Evolutionary conservation across 92 coral and sea anemone genomes (phyloP).

Genomic region (Bergia sp.): DNA sequence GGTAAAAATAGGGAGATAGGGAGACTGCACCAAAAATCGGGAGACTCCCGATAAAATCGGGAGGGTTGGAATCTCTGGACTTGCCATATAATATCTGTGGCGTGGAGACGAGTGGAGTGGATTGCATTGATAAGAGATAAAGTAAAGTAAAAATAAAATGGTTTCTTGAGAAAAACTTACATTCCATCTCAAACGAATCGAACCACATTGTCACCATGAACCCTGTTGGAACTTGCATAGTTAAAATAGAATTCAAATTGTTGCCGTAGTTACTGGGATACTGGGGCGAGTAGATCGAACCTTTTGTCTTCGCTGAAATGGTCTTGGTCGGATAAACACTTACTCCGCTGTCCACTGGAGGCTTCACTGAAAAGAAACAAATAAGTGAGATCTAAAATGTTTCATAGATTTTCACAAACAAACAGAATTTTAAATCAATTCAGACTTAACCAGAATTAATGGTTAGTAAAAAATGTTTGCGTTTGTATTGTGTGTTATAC

Average conservation of each 20-base stretch:
- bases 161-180: neutral
- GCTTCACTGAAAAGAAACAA: neutral
- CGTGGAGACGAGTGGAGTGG: neutral
- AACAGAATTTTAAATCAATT: neutral
- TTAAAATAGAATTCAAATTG: neutral
- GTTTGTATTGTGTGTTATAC: too few species aligned
- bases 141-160: neutral
- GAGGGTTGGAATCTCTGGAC: too few species aligned
- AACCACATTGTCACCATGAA: slow-evolving; percentile 24
- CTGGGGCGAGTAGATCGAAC: slow-evolving; percentile 21
- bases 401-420: neutral
- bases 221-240: slow-evolving; percentile 15
- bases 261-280: slow-evolving; percentile 8
- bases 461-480: too few species aligned
- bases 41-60: too few species aligned
- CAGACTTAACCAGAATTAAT: too few species aligned
- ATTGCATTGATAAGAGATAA: neutral
- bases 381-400: neutral
- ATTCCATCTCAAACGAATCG: slow-evolving; percentile 24
- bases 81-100: too few species aligned
- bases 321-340: slow-evolving; percentile 35
- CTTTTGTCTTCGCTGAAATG: neutral
- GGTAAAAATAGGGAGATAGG: too few species aligned
- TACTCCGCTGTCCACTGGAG: neutral
- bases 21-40: too few species aligned